Percentiles rank a stretch among this genome's conserved stretches.
phyloP scores from a whole-genome alignment of 2,797 vertebrate genomes.

The Thripadectes ignobilis region DNA sequence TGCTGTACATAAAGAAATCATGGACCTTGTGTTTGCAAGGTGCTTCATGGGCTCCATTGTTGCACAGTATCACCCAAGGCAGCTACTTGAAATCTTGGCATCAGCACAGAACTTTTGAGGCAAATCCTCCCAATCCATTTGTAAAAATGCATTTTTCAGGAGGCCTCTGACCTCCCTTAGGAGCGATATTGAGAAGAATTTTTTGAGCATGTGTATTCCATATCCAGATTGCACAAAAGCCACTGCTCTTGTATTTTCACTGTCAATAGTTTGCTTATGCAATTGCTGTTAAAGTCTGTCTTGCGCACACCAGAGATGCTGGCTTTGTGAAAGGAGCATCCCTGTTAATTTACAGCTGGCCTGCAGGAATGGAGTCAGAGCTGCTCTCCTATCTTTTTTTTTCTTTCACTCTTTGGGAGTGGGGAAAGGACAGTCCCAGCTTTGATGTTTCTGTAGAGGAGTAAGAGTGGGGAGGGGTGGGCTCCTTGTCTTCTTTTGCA shows the following conservation, averaged over 20 bases:
- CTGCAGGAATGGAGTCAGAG: background rate
- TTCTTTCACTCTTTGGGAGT: background rate
- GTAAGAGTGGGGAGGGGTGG: rapidly evolving
- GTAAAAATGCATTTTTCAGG: background rate
- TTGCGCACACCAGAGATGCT: rapidly evolving
- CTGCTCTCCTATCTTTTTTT: background rate
- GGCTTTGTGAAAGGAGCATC: background rate
- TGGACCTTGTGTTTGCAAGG: background rate
- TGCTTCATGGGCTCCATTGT: background rate
- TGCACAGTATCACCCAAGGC: background rate
- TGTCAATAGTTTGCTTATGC: background rate
- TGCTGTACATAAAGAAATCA: background rate
- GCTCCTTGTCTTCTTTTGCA: background rate
- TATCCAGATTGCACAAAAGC: background rate
- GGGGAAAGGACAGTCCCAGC: background rate
- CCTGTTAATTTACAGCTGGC: background rate
- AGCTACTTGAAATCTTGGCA: background rate
- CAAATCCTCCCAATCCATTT: background rate
- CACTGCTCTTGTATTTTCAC: background rate
- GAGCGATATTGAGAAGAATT: background rate
- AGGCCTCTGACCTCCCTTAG: background rate
- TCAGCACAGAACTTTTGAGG: background rate
- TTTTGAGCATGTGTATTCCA: background rate
- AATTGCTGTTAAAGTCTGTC: background rate
- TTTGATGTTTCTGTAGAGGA: background rate